Conservation (phyloP, 2,797 vertebrate genomes). For the Aeoliscus strigatus region DNA sequence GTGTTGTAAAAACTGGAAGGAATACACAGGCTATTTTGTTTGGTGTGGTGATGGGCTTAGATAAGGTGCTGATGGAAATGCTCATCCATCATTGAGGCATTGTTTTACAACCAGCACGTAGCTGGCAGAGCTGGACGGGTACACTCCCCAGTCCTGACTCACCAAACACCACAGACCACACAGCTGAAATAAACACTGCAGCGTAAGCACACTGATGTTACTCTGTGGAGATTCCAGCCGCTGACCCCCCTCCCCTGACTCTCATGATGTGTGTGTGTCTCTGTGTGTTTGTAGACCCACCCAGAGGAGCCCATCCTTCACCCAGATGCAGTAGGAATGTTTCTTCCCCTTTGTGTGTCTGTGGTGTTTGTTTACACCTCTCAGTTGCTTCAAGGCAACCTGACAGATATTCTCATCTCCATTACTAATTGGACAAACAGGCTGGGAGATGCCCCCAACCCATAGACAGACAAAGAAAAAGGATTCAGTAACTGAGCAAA, state of each 20-base stretch:
- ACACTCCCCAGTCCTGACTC: constrained; percentile 38
- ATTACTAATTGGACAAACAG: constrained; percentile 51
- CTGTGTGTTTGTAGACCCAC: constrained; percentile 15
- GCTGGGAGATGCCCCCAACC: constrained; percentile 29
- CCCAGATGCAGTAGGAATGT: constrained; percentile 62
- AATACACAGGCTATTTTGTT: constrained; percentile 34
- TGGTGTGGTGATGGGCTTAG: constrained; percentile 24
- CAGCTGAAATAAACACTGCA: constrained; percentile 55
- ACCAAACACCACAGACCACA: constrained; percentile 50
- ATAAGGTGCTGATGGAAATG: constrained; percentile 47
- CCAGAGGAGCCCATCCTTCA: constrained; percentile 46
- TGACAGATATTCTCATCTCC: constrained; percentile 45
- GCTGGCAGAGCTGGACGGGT: constrained; percentile 22
- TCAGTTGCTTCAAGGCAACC: constrained; percentile 32
- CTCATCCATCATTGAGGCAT: constrained; percentile 41
- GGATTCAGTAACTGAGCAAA: constrained; percentile 19
- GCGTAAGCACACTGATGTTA: constrained; percentile 48
- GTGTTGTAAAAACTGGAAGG: constrained; percentile 1
- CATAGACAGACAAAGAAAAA: constrained; percentile 16
- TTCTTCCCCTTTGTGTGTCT: constrained; percentile 42
- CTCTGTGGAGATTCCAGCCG: constrained; percentile 17
- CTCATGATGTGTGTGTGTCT: not conserved
- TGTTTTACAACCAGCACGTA: constrained; percentile 53
- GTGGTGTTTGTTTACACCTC: constrained; percentile 60
- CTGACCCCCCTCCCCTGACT: constrained; percentile 22